Percentiles rank a stretch among this genome's conserved stretches.
These are phyloP conservation scores for Poeciliopsis turneri DNA, from an alignment of 2,797 vertebrate species.

Conservation along the genomic window DNA sequence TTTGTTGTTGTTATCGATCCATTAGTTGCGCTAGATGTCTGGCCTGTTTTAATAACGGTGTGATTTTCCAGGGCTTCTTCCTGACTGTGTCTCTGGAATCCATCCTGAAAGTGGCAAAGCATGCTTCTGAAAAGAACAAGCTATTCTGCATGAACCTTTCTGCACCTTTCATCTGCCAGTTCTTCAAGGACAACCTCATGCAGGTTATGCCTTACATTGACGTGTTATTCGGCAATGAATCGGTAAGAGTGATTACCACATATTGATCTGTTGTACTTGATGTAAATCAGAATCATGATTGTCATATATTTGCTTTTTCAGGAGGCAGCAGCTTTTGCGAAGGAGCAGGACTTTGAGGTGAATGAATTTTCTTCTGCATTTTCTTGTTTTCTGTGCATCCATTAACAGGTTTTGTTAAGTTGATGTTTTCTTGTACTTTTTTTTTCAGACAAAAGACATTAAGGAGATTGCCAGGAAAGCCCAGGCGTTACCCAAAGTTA, in stretches of 20 bases:
- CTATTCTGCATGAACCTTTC: constrained; percentile 95
- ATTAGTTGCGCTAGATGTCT: constrained; percentile 39
- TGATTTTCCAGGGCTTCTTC: constrained; percentile 90
- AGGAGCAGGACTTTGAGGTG: constrained; percentile 95
- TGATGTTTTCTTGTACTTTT: constrained; percentile 22
- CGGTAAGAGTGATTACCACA: constrained; percentile 76
- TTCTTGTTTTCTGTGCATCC: background rate
- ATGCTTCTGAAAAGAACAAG: constrained; percentile 92
- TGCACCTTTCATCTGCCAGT: constrained; percentile 96
- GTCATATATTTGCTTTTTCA: constrained; percentile 71
- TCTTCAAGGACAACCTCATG: constrained; percentile 95
- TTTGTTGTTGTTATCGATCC: background rate
- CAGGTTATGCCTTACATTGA: constrained; percentile 95
- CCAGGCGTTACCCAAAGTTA: constrained; percentile 91
- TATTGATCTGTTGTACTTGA: background rate
- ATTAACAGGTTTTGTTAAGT: constrained; percentile 14
- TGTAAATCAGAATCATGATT: background rate
- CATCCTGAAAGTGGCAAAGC: constrained; percentile 92
- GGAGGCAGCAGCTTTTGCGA: constrained; percentile 93
- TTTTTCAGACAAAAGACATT: constrained; percentile 87
- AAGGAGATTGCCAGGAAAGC: constrained; percentile 92
- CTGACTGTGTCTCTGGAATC: constrained; percentile 96
- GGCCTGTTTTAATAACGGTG: constrained; percentile 14
- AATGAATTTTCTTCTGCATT: constrained; percentile 60
- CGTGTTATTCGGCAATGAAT: constrained; percentile 96